A percentile compares a stretch with the other conserved stretches of the same genome.
Evolutionary conservation across 2,888 invertebrate genomes (phyloP).

Genomic region (Cremastobaeus sp.): DNA sequence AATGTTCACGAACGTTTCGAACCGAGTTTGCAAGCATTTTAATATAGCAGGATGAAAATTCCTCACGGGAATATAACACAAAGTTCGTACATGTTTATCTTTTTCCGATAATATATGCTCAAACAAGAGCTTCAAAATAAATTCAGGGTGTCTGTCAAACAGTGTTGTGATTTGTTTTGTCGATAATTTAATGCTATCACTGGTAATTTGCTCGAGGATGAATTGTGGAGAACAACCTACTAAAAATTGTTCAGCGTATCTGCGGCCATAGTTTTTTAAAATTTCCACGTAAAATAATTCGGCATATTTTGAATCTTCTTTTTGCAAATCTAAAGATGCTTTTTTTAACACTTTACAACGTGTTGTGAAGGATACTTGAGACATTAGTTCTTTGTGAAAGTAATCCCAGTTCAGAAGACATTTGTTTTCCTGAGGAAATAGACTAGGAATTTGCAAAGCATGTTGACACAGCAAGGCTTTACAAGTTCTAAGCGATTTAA

Average conservation of each 20-base stretch:
- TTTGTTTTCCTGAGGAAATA: constrained; percentile 67
- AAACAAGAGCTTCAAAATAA: constrained; percentile 10
- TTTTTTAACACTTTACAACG: constrained; percentile 67
- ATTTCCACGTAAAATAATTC: constrained; percentile 20
- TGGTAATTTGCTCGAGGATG: not conserved
- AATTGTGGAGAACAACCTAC: constrained; percentile 27
- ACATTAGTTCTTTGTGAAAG: constrained; percentile 67
- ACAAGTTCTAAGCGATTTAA: constrained; percentile 70
- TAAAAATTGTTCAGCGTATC: constrained; percentile 11
- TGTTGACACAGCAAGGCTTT: constrained; percentile 66
- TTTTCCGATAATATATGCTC: too few species aligned
- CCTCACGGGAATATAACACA: constrained; percentile 42
- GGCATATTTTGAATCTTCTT: constrained; percentile 63
- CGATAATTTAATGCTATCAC: not conserved
- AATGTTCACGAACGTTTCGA: constrained; percentile 51
- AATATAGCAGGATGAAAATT: constrained; percentile 62
- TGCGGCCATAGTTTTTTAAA: constrained; percentile 3
- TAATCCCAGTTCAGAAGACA: constrained; percentile 65
- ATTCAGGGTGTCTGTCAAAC: constrained; percentile 3
- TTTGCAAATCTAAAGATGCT: constrained; percentile 62
- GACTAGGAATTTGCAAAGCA: constrained; percentile 69
- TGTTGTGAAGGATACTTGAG: constrained; percentile 66
- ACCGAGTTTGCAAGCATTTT: constrained; percentile 65
- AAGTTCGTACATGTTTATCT: not conserved
- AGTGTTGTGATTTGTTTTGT: not conserved